Conservation (phyloP, 2,113 vertebrate genomes). For the Clinocottus analis region DNA sequence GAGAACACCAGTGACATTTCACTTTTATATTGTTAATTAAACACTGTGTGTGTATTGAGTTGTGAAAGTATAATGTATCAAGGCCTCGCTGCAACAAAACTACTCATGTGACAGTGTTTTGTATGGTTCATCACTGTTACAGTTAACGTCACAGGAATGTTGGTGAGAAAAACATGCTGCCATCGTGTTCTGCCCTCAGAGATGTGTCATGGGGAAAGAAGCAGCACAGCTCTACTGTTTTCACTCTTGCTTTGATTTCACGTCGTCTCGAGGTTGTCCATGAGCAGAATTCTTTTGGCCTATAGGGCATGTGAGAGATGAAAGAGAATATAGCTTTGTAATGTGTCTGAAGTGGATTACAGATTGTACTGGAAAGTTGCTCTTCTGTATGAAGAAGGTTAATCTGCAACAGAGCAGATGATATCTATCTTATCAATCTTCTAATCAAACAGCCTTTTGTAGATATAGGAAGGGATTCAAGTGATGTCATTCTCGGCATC, state of each 20-base stretch:
- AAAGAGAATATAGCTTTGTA: constrained; percentile 50
- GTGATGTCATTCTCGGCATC: constrained; percentile 14
- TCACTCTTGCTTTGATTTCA: constrained; percentile 34
- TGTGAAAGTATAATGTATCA: constrained; percentile 25
- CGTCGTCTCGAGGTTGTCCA: constrained; percentile 7
- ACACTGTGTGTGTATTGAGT: constrained; percentile 36
- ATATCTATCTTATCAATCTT: constrained; percentile 58
- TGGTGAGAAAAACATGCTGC: constrained; percentile 1
- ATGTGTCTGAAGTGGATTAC: constrained; percentile 60
- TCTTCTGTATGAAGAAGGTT: constrained; percentile 52
- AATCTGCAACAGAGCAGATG: constrained; percentile 62
- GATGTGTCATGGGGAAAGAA: constrained; percentile 17
- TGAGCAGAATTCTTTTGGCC: constrained; percentile 23
- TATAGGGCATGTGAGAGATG: constrained; percentile 37
- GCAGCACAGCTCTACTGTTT: constrained; percentile 7
- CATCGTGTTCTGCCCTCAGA: constrained; percentile 4
- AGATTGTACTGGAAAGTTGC: constrained; percentile 41
- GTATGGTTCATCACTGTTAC: neutral
- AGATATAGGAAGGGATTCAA: constrained; percentile 19
- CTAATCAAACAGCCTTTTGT: constrained; percentile 57
- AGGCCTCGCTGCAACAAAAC: neutral
- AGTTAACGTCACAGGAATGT: constrained; percentile 36
- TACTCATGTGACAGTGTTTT: neutral
- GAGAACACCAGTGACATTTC: neutral
- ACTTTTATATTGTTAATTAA: constrained; percentile 28